phyloP scores from a whole-genome alignment of 2,113 vertebrate species.

The Poeciliopsis prolifica region DNA sequence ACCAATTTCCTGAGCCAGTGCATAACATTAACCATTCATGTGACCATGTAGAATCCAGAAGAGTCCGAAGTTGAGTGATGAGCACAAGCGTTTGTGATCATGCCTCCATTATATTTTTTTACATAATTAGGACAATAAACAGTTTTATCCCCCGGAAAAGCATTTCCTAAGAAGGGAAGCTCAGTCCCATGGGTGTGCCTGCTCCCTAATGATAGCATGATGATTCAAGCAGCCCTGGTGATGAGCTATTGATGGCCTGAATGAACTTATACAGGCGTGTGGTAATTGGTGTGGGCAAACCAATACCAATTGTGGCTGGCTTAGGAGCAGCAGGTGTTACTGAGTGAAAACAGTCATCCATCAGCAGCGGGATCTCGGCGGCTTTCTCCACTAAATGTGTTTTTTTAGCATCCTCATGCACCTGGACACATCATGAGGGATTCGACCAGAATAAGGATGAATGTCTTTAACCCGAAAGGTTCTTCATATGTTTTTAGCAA shows the following conservation, averaged over 20 bases:
- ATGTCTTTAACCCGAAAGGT: conserved; percentile 9
- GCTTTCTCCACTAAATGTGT: conserved; percentile 10
- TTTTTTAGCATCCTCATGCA: background rate
- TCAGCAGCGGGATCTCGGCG: conserved; percentile 40
- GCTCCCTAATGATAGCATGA: conserved; percentile 17
- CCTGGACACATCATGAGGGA: background rate
- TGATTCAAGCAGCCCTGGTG: conserved; percentile 9
- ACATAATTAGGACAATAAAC: background rate
- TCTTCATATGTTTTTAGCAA: conserved; percentile 9
- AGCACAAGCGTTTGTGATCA: conserved; percentile 4
- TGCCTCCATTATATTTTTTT: background rate
- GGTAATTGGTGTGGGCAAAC: conserved; percentile 35
- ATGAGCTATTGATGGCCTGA: conserved; percentile 51
- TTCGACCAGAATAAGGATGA: conserved; percentile 3
- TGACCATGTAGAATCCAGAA: conserved; percentile 17
- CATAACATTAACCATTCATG: conserved; percentile 49
- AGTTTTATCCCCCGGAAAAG: background rate
- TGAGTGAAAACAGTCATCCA: conserved; percentile 58
- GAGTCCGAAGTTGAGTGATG: background rate
- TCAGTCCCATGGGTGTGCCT: background rate
- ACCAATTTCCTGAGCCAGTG: conserved; percentile 55
- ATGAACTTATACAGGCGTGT: conserved; percentile 43
- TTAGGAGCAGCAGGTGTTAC: conserved; percentile 39
- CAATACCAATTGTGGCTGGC: conserved; percentile 28
- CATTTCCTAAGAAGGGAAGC: background rate